Conservation (phyloP, 2,113 vertebrate species). For the Tautogolabrus adspersus region DNA sequence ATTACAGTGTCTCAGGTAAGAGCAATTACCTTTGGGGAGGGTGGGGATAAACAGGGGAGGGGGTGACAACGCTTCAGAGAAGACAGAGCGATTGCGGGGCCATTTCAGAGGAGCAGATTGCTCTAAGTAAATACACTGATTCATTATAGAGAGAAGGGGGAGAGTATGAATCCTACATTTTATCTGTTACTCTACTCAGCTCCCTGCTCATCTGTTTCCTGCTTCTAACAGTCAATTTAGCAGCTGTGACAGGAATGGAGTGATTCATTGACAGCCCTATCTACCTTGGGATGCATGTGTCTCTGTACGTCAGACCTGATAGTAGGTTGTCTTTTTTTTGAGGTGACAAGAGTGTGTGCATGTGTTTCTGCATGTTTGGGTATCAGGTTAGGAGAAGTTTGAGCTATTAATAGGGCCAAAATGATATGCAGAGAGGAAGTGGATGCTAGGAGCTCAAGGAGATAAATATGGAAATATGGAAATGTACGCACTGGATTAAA, state of each 20-base stretch:
- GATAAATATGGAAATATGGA: conserved; percentile 83
- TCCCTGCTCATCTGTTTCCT: conserved; percentile 59
- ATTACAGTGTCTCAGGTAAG: conserved; percentile 85
- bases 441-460: conserved; percentile 62
- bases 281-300: conserved; percentile 59
- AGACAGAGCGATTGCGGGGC: conserved; percentile 61
- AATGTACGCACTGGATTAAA: conserved; percentile 78
- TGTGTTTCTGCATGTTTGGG: conserved; percentile 38
- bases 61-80: conserved; percentile 28
- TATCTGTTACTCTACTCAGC: conserved; percentile 58
- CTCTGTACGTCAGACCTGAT: conserved; percentile 48
- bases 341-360: conserved; percentile 36
- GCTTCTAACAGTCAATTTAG: conserved; percentile 66
- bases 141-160: conserved; percentile 65
- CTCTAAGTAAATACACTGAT: conserved; percentile 82
- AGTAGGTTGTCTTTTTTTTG: conserved; percentile 23
- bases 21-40: conserved; percentile 83
- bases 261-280: conserved; percentile 63
- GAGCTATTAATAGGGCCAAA: conserved; percentile 71
- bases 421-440: conserved; percentile 67
- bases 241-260: conserved; percentile 53
- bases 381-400: conserved; percentile 38
- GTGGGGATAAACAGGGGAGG: conserved; percentile 46
- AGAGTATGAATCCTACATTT: conserved; percentile 67
- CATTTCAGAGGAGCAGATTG: conserved; percentile 67